phyloP scores from a whole-genome alignment of 2,113 vertebrate species.

The Austrofundulus limnaeus region DNA sequence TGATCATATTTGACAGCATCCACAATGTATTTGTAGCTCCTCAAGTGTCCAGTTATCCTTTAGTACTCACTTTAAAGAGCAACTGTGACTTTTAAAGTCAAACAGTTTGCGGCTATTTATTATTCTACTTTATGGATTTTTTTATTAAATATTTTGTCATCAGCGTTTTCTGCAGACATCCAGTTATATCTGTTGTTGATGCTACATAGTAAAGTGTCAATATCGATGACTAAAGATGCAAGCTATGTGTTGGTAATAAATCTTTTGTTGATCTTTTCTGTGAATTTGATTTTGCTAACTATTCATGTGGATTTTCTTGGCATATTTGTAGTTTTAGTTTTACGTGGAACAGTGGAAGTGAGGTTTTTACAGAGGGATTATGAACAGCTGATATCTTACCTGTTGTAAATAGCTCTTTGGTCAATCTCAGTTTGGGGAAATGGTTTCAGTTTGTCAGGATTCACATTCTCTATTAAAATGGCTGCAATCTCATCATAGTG shows the following conservation, averaged over 20 bases:
- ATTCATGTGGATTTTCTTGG: too few relatives aligned
- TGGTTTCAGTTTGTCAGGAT: too few relatives aligned
- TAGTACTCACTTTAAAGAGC: conserved; percentile 33
- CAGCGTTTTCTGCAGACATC: neutral
- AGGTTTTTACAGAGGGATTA: too few relatives aligned
- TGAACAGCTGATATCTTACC: too few relatives aligned
- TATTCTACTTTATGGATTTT: conserved; percentile 48
- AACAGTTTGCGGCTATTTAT: conserved; percentile 66
- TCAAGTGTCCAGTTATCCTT: conserved; percentile 12
- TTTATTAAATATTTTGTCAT: conserved; percentile 1
- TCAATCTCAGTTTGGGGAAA: too few relatives aligned
- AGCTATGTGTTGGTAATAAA: conserved; percentile 23
- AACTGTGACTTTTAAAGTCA: conserved; percentile 51
- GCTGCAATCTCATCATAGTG: too few relatives aligned
- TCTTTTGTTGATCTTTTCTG: conserved; percentile 20
- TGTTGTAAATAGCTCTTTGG: too few relatives aligned
- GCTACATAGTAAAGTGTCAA: conserved; percentile 14
- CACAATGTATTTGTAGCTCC: conserved; percentile 14
- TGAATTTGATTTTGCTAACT: neutral
- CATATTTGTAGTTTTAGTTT: too few relatives aligned
- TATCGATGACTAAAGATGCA: neutral
- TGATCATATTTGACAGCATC: conserved; percentile 10
- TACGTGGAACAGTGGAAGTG: too few relatives aligned
- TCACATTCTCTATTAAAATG: too few relatives aligned
- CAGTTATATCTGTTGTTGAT: conserved; percentile 18